Evolutionary conservation across 2,113 vertebrate species (phyloP).

Genomic region (Tonatia bakeri): DNA sequence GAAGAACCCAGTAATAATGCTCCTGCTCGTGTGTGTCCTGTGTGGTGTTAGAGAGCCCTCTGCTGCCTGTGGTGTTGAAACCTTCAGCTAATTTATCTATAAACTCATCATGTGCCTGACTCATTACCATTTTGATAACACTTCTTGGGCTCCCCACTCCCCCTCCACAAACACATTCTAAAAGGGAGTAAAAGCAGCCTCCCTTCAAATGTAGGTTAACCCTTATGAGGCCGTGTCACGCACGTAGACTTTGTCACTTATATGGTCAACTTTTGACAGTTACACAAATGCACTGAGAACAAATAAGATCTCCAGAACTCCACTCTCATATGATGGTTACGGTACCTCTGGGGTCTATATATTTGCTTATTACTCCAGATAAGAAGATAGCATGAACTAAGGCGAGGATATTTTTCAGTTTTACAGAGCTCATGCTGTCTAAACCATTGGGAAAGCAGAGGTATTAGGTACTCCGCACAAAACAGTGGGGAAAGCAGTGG

Average conservation of each 20-base stretch:
- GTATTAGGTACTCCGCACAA: not conserved
- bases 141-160: accelerated
- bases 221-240: not conserved
- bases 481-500: not conserved
- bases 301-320: not conserved
- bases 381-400: not conserved
- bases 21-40: not conserved
- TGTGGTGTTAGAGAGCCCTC: constrained; percentile 62
- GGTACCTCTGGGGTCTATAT: not conserved
- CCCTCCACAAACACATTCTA: not conserved
- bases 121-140: not conserved
- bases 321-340: not conserved
- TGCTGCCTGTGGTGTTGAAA: not conserved
- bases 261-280: not conserved
- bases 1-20: not conserved
- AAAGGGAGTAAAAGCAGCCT: not conserved
- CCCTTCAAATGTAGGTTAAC: not conserved
- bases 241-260: not conserved
- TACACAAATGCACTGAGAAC: not conserved
- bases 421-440: not conserved
- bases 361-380: not conserved
- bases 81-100: not conserved
- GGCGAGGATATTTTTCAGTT: not conserved
- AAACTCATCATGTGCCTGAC: not conserved
- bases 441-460: not conserved